Percentiles rank a stretch among this genome's conserved stretches.
These are phyloP conservation scores for Neoarius graeffei DNA, from an alignment of 2,113 vertebrate species.

Conservation along the genomic window DNA sequence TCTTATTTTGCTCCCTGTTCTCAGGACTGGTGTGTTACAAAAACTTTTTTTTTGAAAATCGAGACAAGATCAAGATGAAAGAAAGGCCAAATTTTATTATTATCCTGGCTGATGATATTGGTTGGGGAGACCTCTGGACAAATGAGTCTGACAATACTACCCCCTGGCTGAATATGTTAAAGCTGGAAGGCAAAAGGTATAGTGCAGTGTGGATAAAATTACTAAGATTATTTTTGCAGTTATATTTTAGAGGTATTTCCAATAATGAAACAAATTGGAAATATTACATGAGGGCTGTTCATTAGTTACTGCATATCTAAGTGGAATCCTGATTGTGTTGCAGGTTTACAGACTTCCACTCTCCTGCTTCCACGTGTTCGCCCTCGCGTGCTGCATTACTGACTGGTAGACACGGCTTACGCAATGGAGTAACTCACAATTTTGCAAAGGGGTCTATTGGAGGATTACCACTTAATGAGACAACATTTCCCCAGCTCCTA, in stretches of 20 bases:
- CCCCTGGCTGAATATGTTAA: slow-evolving; percentile 81
- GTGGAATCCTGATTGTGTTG: not conserved
- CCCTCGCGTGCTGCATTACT: slow-evolving; percentile 91
- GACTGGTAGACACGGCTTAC: slow-evolving; percentile 86
- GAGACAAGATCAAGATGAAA: not conserved
- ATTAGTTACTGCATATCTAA: not conserved
- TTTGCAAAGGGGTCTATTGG: slow-evolving; percentile 82
- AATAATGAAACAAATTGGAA: not conserved
- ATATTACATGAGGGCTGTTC: not conserved
- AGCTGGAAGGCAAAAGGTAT: slow-evolving; percentile 83
- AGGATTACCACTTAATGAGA: slow-evolving; percentile 90
- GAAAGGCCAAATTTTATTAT: slow-evolving; percentile 85
- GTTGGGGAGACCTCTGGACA: slow-evolving; percentile 91
- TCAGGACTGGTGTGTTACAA: slow-evolving; percentile 68
- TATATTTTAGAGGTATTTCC: not conserved
- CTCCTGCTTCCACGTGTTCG: slow-evolving; percentile 91
- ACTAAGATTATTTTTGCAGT: not conserved
- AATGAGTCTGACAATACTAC: slow-evolving; percentile 73
- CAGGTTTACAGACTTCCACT: slow-evolving; percentile 92
- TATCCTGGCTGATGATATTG: slow-evolving; percentile 91
- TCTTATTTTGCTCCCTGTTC: slow-evolving; percentile 59
- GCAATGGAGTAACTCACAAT: slow-evolving; percentile 92
- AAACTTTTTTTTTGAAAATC: slow-evolving; percentile 21
- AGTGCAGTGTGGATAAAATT: not conserved
- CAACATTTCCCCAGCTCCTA: slow-evolving; percentile 84